Base-by-base conservation (phyloP, 2,888 invertebrate genomes). In the Drosophila acutilabella region DNA sequence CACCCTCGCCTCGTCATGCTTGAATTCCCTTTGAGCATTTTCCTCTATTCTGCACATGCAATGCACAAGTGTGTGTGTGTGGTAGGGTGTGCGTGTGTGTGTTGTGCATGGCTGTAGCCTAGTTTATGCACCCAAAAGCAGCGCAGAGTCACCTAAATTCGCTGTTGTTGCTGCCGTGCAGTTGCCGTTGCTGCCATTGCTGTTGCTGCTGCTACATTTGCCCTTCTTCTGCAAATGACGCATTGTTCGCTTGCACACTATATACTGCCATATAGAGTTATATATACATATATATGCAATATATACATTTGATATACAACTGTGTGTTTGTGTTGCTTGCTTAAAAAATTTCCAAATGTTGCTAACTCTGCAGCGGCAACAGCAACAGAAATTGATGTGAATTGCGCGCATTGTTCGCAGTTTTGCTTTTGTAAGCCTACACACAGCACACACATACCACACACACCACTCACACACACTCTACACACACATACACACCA, bases 131-230 rank as follows among this genome's bases (percentile, higher is more conserved):
- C 65, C 71, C 62, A 62, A 61, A 18, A 20, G 64, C 72, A 64
- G 57, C 66, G 48, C 57, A 69, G 72, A 73, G 78, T 89, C 85
- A 89, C 89, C 88, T 89, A 89, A 60, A 81, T 89, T 87, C 41
- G 51, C 58, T 56, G 64, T 56, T 72, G 61, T 44, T 64, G 54
- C 20, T 30, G 30, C 30, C 30, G 30, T 30, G 7, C 23, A 4
- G 26, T 7, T 54, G 52, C 20, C 58, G 64, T 18, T 47, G 52
- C 23, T 53, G 47, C 26, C 0, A 7, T 26, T 26, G 26, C 33
- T 50, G 54, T 18, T 67, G 53, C 42, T 52, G 64, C 60, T 80
- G 68, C 79, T 64, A 50, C 67, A 75, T 79, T 52, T 74, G 57
- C 77, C 72, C 76, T 64, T 71, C 65, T 73, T 75, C 69, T 73